Base-by-base conservation (phyloP, 35 echinoderm and acorn worm genomes). In the Lytechinus pictus region DNA sequence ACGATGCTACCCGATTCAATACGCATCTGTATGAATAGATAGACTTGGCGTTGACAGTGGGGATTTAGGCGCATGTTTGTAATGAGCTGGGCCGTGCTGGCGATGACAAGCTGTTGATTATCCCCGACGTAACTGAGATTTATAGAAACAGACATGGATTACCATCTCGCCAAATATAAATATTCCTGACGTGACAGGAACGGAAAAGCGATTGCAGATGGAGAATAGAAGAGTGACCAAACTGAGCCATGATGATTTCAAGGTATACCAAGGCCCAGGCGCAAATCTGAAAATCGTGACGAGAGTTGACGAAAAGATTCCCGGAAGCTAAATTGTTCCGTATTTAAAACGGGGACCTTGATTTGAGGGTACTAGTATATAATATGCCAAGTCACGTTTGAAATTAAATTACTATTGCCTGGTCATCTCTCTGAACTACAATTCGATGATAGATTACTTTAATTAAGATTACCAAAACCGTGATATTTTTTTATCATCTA, bases 121-220 rank as follows among this genome's bases (percentile, higher is more conserved):
- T 79, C 66, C n/a, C n/a, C 66, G 8, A 19, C 66, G 66, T 79
- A 79, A 79, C 16, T 24, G 66, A 79, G 66, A 79, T 79, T 79
- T 79, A 79, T 79, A 79, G 66, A 79, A 79, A 79, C 66, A 79
- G 66, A 79, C 66, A 79, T 79, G 66, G 66, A 79, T 79, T 79
- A 79, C 66, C 66, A 24, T 79, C 66, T 24, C 19, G 14, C 66
- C 66, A 79, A 79, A 79, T 79, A 79, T 79, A 79, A 79, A 79
- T 79, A 79, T 79, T n/a, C 66, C 66, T 24, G 66, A 79, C 66
- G 66, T 79, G 66, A 4, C 19, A 24, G 4, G 66, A 79, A 79
- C 66, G 66, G 19, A 16, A 79, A n/a, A 79, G 66, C 66, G 66
- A 79, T 79, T n/a, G 19, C 9, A 14, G 66, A 79, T 79, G 66